Evolutionary conservation across 2,888 invertebrate species (phyloP).

Genomic region (Adelognathus sp.): DNA sequence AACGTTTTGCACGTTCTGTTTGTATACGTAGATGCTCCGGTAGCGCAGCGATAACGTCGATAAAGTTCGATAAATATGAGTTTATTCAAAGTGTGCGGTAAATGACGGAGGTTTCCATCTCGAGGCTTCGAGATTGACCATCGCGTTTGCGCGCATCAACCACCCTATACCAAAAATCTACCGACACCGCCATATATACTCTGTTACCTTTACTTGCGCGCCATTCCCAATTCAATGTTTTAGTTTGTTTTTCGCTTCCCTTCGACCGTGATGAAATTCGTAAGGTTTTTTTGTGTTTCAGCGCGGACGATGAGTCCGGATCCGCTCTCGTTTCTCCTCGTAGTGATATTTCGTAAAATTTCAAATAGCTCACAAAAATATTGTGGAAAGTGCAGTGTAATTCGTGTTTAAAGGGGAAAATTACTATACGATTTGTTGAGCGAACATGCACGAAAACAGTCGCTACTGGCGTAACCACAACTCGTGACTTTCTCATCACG

Average conservation of each 20-base stretch:
- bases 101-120: conserved; percentile 6
- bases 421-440: no score
- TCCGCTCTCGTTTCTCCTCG: not conserved
- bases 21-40: not conserved
- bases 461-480: no score
- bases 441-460: no score
- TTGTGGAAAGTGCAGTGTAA: no score
- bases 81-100: not conserved
- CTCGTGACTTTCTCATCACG: no score
- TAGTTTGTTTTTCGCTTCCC: not conserved
- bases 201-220: conserved; percentile 14
- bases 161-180: not conserved
- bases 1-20: not conserved
- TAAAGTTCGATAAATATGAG: conserved; percentile 24
- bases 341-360: not conserved
- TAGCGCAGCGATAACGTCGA: conserved; percentile 17
- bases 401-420: no score
- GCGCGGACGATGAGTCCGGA: not conserved
- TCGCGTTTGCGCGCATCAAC: not conserved
- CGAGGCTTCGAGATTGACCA: conserved; percentile 1
- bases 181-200: not conserved
- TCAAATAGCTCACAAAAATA: no score
- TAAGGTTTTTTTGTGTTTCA: not conserved
- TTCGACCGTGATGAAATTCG: not conserved
- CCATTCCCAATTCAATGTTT: conserved; percentile 1